A percentile compares a stretch with the other conserved stretches of the same genome.
These are phyloP conservation scores for Rhingia rostrata DNA, from an alignment of 2,888 invertebrate species.

Conservation along the genomic window DNA sequence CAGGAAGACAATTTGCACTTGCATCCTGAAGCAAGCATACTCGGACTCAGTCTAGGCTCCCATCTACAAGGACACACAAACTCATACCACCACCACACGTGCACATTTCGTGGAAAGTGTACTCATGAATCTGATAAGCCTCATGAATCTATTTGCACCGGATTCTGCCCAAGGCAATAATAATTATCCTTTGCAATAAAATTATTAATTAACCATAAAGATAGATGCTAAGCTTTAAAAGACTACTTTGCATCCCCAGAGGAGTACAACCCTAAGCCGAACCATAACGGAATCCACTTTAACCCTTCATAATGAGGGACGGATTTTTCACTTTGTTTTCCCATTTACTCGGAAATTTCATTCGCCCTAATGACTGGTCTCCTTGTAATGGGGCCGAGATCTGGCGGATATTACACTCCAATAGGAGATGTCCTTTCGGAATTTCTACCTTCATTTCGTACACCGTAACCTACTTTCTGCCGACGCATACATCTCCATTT, in stretches of 20 bases:
- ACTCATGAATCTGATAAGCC: constrained; percentile 25
- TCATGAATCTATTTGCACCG: constrained; percentile 12
- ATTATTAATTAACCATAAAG: constrained; percentile 63
- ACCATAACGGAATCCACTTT: constrained; percentile 59
- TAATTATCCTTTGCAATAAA: constrained; percentile 36
- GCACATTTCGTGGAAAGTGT: not conserved
- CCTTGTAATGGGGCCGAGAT: constrained; percentile 41
- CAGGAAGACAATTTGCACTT: constrained; percentile 35
- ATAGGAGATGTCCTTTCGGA: constrained; percentile 19
- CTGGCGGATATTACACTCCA: not conserved
- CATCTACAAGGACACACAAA: not conserved
- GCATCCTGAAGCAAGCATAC: constrained; percentile 3
- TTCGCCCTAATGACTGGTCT: constrained; percentile 51
- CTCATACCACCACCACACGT: not conserved
- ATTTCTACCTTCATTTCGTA: constrained; percentile 27
- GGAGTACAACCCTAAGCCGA: constrained; percentile 22
- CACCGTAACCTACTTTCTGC: constrained; percentile 42
- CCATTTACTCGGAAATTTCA: constrained; percentile 58
- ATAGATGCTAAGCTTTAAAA: constrained; percentile 13
- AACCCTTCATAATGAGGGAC: constrained; percentile 69
- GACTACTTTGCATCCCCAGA: constrained; percentile 27
- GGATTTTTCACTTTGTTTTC: constrained; percentile 61
- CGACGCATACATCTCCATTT: constrained; percentile 64
- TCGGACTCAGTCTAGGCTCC: not conserved
- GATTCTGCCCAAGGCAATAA: constrained; percentile 5